These are phyloP conservation scores for Xanthorhoe designata DNA, from an alignment of 2,888 invertebrate species.

Conservation along the genomic window DNA sequence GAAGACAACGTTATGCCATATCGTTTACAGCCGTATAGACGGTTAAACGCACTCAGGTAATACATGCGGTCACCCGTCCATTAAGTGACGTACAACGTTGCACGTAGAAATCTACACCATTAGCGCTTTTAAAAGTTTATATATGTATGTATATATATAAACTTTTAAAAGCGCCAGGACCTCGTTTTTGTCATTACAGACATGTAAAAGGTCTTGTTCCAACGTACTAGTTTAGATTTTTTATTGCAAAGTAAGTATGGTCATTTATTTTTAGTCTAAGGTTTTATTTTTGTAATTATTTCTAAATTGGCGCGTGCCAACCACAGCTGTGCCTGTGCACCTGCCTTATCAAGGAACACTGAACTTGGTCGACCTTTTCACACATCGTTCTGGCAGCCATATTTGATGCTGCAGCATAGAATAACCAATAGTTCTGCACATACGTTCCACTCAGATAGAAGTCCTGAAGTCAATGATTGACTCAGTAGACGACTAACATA, in stretches of 20 bases:
- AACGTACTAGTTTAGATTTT: neutral
- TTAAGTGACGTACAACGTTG: too few relatives aligned
- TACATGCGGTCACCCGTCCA: too few relatives aligned
- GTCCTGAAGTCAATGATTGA: neutral
- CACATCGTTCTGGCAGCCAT: constrained; percentile 36
- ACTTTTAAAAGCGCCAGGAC: neutral
- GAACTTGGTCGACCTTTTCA: constrained; percentile 64
- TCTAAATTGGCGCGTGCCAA: constrained; percentile 46
- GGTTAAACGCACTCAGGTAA: too few relatives aligned
- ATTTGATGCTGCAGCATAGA: constrained; percentile 23
- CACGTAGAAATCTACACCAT: too few relatives aligned
- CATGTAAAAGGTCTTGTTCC: neutral
- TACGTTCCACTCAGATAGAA: constrained; percentile 1
- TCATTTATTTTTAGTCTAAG: constrained; percentile 28
- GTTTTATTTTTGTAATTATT: constrained; percentile 34
- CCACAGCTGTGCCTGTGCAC: constrained; percentile 58
- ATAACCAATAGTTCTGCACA: constrained; percentile 3
- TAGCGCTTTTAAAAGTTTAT: neutral
- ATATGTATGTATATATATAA: too few relatives aligned
- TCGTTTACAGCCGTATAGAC: too few relatives aligned
- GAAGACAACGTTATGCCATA: too few relatives aligned
- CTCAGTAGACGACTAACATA: neutral
- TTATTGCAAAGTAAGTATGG: constrained; percentile 5
- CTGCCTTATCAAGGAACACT: constrained; percentile 62
- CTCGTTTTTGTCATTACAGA: neutral